Evolutionary conservation across 2,888 invertebrate species (phyloP).

Genomic region (Amphiduros pacificus): DNA sequence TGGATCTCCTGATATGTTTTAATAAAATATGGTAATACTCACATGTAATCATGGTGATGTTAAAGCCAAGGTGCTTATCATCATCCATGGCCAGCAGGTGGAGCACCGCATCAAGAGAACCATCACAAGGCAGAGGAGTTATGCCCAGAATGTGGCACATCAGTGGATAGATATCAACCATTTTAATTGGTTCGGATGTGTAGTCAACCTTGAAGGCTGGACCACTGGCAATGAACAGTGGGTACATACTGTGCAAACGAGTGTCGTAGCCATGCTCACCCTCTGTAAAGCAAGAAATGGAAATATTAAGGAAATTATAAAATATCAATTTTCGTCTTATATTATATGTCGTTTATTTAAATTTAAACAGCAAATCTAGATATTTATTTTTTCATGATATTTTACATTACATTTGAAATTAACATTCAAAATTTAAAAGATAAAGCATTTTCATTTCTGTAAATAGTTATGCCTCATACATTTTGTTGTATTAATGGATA

Average conservation of each 20-base stretch:
- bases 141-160: conserved; percentile 52
- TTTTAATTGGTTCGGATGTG: conserved; percentile 36
- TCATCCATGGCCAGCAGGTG: conserved; percentile 11
- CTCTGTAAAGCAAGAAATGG: background rate
- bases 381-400: too few relatives aligned
- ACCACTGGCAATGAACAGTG: conserved; percentile 73
- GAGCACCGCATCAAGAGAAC: conserved; percentile 36
- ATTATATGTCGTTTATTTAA: too few relatives aligned
- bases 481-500: too few relatives aligned
- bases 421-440: too few relatives aligned
- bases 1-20: background rate
- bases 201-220: conserved; percentile 50
- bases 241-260: conserved; percentile 66
- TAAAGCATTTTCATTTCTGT: too few relatives aligned
- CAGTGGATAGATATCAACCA: conserved; percentile 55
- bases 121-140: conserved; percentile 50
- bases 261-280: conserved; percentile 61
- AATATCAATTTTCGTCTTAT: too few relatives aligned
- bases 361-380: too few relatives aligned
- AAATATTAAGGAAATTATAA: too few relatives aligned
- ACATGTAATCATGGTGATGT: conserved; percentile 5
- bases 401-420: too few relatives aligned
- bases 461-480: too few relatives aligned
- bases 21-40: background rate
- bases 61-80: background rate